A percentile compares a stretch with the other conserved stretches of the same genome.
Conservation (phyloP, 2,797 vertebrate species). For the Danio aesculapii region DNA sequence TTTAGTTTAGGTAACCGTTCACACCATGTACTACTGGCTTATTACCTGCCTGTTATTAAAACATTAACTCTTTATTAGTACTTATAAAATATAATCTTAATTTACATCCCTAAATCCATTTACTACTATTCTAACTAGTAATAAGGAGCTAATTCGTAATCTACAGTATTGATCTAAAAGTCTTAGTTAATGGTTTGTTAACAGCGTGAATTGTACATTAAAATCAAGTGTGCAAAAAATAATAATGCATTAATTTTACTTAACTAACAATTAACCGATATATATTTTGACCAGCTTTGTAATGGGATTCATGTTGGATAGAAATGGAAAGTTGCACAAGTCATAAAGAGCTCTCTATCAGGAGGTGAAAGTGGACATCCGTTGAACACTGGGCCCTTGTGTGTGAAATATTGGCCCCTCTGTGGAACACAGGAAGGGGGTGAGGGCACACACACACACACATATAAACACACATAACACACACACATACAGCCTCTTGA, state of each 20-base stretch:
- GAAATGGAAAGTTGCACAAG: slow-evolving; percentile 40
- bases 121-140: no score
- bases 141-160: no score
- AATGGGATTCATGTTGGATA: neutral
- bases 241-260: neutral
- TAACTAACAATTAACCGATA: neutral
- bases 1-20: no score
- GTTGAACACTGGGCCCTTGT: slow-evolving; percentile 58
- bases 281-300: neutral
- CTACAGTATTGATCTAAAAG: no score
- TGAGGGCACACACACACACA: slow-evolving; percentile 42
- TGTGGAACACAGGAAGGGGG: slow-evolving; percentile 50
- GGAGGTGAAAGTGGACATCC: slow-evolving; percentile 30
- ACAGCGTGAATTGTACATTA: no score
- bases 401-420: slow-evolving; percentile 56
- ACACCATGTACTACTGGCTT: no score
- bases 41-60: no score
- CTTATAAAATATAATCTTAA: no score
- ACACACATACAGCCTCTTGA: slow-evolving; percentile 26
- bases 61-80: no score
- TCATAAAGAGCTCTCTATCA: slow-evolving; percentile 45
- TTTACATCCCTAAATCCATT: no score
- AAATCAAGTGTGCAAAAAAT: neutral
- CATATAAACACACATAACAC: slow-evolving; percentile 11
- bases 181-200: neutral